Evolutionary conservation across 2,888 invertebrate species (phyloP).

Genomic region (Nomada ruficornis): DNA sequence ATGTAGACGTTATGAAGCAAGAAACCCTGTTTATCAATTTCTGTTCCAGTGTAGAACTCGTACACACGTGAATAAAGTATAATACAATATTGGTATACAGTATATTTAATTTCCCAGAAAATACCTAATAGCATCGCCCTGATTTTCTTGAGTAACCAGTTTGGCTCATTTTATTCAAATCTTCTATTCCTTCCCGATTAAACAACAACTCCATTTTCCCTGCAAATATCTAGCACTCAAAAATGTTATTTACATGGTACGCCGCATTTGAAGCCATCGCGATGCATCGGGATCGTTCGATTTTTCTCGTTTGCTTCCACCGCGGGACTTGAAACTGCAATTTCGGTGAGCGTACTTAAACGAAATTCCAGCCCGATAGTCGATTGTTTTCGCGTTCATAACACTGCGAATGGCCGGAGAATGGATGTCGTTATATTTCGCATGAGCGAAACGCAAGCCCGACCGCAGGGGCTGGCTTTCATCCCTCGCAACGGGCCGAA

Average conservation of each 20-base stretch:
- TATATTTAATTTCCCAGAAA: too few relatives aligned
- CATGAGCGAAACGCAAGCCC: conserved; percentile 25
- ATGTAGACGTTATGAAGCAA: background rate
- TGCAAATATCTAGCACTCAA: background rate
- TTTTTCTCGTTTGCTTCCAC: conserved; percentile 1
- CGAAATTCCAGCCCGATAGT: conserved; percentile 43
- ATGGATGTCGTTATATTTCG: conserved; percentile 25
- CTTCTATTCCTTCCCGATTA: background rate
- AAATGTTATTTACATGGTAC: conserved; percentile 7
- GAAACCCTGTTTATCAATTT: too few relatives aligned
- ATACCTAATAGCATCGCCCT: too few relatives aligned
- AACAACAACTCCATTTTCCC: background rate
- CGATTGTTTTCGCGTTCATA: conserved; percentile 30
- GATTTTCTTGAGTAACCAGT: too few relatives aligned
- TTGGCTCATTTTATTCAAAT: background rate
- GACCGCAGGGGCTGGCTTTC: conserved; percentile 25
- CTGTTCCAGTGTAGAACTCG: too few relatives aligned
- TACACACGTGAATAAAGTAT: too few relatives aligned
- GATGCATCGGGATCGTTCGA: conserved; percentile 1
- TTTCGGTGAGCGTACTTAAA: conserved; percentile 35
- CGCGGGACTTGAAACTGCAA: conserved; percentile 28
- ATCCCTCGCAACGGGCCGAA: conserved; percentile 33
- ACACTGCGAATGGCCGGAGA: background rate
- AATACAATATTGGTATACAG: too few relatives aligned
- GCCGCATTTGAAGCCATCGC: background rate